These are phyloP conservation scores for Epicampocera succincta DNA, from an alignment of 2,888 invertebrate species.

Conservation along the genomic window DNA sequence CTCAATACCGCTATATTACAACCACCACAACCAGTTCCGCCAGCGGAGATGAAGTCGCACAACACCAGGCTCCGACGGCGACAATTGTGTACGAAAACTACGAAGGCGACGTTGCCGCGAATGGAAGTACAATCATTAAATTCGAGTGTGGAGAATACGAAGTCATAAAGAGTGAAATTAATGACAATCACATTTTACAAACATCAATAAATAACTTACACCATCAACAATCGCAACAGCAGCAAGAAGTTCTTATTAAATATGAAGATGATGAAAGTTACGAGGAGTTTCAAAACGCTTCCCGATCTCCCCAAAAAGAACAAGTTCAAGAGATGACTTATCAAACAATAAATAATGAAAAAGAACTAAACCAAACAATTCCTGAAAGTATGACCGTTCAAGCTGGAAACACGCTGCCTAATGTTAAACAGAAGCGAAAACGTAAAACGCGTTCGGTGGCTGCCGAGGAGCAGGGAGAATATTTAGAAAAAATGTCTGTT, in stretches of 20 bases:
- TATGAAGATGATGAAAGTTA: slow-evolving; percentile 73
- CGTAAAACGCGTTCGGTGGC: slow-evolving; percentile 79
- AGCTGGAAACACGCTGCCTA: slow-evolving; percentile 53
- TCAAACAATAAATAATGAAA: slow-evolving; percentile 73
- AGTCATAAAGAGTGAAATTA: slow-evolving; percentile 67
- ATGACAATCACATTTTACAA: slow-evolving; percentile 61
- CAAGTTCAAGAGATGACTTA: slow-evolving; percentile 70
- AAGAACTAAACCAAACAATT: slow-evolving; percentile 69
- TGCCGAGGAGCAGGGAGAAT: slow-evolving; percentile 80
- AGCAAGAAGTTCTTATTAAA: slow-evolving; percentile 60
- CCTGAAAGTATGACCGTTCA: slow-evolving; percentile 69
- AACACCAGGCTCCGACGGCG: slow-evolving; percentile 75
- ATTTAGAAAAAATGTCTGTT: slow-evolving; percentile 80
- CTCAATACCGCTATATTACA: slow-evolving; percentile 78
- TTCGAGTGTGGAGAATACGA: slow-evolving; percentile 69
- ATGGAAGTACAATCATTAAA: slow-evolving; percentile 70
- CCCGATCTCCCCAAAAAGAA: slow-evolving; percentile 70
- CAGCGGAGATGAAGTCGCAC: slow-evolving; percentile 73
- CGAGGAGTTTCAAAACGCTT: slow-evolving; percentile 74
- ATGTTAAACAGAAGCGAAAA: slow-evolving; percentile 78
- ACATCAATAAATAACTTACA: slow-evolving; percentile 29
- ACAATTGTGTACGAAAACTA: slow-evolving; percentile 79
- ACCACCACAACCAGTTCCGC: slow-evolving; percentile 70
- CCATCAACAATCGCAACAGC: slow-evolving; percentile 53
- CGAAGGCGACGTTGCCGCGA: slow-evolving; percentile 73